Evolutionary conservation across 2,113 vertebrate species (phyloP), one percentile per base, ranked within the genome.

Genomic region (Todiramphus saurophagus): DNA sequence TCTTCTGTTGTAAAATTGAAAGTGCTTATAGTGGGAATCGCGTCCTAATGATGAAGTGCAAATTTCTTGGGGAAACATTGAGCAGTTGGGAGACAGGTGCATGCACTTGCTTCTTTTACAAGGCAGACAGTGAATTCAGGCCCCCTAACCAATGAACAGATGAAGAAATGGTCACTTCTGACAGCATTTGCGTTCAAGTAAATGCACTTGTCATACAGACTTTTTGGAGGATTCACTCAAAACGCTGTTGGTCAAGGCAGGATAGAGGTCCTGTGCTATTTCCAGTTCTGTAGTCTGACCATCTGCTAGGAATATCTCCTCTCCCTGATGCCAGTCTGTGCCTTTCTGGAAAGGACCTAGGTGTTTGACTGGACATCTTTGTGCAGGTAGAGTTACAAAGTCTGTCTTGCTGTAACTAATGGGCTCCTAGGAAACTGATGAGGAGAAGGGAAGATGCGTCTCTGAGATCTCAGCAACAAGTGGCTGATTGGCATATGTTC

Each of bases 11-110:
- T 58, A 23, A 80, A 80, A 64, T 8, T 39, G 23, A 8, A 60
- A 63, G 8, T 39, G 2, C 24, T 94, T 44, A 4, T 5, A 0
- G 31, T 72, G 20, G 41, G 23, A 69, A 66, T 16, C 48, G 15
- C 43, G 11, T 81, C 43, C 5, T 56, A 24, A 39, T 23, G 33
- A 53, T 46, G 23, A 81, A 83, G 62, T n/a, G 6, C 30, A 17
- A 33, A 31, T 35, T 41, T 43, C 20, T 50, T 20, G 24, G 43
- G 43, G 9, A 43, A 18, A 25, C 12, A 13, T 11, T 12, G 16
- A 37, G 8, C 11, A 12, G 6, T 27, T 86, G n/a, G 70, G 55
- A 82, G 33, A 0, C 1, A 9, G 0, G 5, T 16, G 6, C 13
- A 4, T 18, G 16, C 5, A 3, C 24, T 56, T 2, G 6, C 15